Base-by-base conservation (phyloP, 2,113 vertebrate species). In the Nyctereutes procyonoides region DNA sequence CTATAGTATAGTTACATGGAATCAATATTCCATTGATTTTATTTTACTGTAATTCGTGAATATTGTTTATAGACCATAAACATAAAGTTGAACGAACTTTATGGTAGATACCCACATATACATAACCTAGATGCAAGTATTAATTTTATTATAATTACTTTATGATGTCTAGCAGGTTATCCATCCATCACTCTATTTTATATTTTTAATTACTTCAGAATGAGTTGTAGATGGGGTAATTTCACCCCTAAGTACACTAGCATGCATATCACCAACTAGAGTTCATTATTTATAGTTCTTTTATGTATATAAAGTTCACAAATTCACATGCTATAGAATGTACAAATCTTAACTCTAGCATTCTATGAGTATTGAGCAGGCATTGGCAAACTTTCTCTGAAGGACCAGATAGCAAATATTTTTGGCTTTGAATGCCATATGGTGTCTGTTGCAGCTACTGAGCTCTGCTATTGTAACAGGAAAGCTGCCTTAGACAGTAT, bases 201-300 rank as follows among this genome's bases (percentile, higher is more conserved):
- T n/a, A 56, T 97, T 95, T 91, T 81, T 24, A 86, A 94, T 93
- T n/a, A 88, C 51, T 81, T 76, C 73, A 95, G 24, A 94, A 51
- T 93, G 28, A 93, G n/a, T 62, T 86, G 24, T 28, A 91, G 51
- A 12, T 93, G 76, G 62, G 94, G 62, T 94, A 38, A 38, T 17
- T 90, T 94, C 30, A 81, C 63, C 4, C 53, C 56, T 83, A 79
- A 82, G n/a, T 92, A 60, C 26, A 87, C 60, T 2, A 69, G 58
- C 35, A 30, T 77, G 20, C 28, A 30, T 85, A 28, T 83, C 19
- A 71, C 60, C 22, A 83, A 26, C 8, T 79, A 65, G 24, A 58
- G 9, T 74, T 69, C 43, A 67, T 87, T 81, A 90, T 90, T 90
- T 88, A 62, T 16, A n/a, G 6, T 81, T 80, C 65, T 96, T 87